Evolutionary conservation across 2,888 invertebrate species (phyloP), one percentile per base, ranked within the genome.

Genomic region (Meganola albula): DNA sequence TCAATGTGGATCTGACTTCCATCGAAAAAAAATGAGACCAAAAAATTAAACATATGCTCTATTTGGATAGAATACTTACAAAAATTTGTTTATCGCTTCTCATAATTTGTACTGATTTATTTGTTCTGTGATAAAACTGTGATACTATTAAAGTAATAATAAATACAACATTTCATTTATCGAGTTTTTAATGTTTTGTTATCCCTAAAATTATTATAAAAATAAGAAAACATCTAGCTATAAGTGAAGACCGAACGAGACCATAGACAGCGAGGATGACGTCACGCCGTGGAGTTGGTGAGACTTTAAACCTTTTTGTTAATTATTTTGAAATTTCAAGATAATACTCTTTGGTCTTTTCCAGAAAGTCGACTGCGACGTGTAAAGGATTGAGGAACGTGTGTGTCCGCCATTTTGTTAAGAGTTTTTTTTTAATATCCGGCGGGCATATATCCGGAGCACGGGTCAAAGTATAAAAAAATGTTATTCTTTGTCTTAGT

Each of bases 311-410:
- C 35, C 40, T 50, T 40, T 43, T 58, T 46, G 18, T 28, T 32
- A 42, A 35, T 14, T 39, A 33, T 28, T 31, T 36, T 22, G 4
- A 16, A 23, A 48, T 33, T 82, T 72, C 75, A 37, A 63, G 83
- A 71, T 82, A 63, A 60, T 70, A 53, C 55, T 25, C 78, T 83
- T 82, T 84, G 84, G 45, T 84, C 84, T 82, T 73, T 79, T 76
- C 58, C 79, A 83, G 82, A 59, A 51, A 29, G 63, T 44, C 27
- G 26, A 26, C 21, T 33, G 31, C 31, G 24, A 38, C 30, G 51
- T 54, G 49, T 40, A 45, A 51, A 52, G 46, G 51, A 42, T 37
- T 39, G 10, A 30, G 47, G 41, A 47, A 38, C 22, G 35, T 20
- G 24, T 40, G 53, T 49, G 42, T 38, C 47, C 41, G 55, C 39